A percentile compares a stretch with the other conserved stretches of the same genome.
Conservation (phyloP, 53 echinoderm and acorn worm genomes). For the Crossaster papposus region DNA sequence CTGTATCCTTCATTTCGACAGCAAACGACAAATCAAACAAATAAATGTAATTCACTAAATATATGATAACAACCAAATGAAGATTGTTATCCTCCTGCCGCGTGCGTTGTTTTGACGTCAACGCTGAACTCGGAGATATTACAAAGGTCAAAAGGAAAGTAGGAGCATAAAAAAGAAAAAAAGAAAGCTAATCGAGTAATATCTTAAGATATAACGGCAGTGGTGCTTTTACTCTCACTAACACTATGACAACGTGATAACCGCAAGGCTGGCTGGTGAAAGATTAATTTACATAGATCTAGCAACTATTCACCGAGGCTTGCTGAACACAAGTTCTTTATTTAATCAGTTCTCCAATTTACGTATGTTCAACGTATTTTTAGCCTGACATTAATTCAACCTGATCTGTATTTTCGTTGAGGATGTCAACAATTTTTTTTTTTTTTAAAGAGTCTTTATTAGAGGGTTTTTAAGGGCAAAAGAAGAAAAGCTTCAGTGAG, state of each 20-base stretch:
- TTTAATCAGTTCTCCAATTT: too few relatives aligned
- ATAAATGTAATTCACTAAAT: background rate
- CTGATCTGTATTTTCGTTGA: too few relatives aligned
- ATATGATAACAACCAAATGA: background rate
- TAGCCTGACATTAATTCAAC: too few relatives aligned
- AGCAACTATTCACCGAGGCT: background rate
- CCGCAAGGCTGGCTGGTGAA: background rate
- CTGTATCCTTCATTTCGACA: too few relatives aligned
- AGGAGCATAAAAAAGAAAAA: background rate
- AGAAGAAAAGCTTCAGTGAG: too few relatives aligned
- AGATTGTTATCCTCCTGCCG: background rate
- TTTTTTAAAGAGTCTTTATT: too few relatives aligned
- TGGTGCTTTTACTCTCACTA: background rate
- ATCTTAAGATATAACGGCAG: background rate
- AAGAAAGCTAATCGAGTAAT: background rate
- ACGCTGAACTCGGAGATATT: background rate
- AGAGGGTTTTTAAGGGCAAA: too few relatives aligned
- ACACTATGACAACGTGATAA: background rate
- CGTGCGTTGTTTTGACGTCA: conserved; percentile 8
- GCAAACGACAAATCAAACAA: background rate
- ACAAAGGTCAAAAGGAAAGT: background rate
- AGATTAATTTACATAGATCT: background rate
- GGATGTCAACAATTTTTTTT: too few relatives aligned
- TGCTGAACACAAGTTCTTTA: too few relatives aligned
- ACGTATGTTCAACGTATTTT: too few relatives aligned